A percentile compares a stretch with the other conserved stretches of the same genome.
Evolutionary conservation across 2,113 vertebrate species (phyloP).

Genomic region (Canis aureus): DNA sequence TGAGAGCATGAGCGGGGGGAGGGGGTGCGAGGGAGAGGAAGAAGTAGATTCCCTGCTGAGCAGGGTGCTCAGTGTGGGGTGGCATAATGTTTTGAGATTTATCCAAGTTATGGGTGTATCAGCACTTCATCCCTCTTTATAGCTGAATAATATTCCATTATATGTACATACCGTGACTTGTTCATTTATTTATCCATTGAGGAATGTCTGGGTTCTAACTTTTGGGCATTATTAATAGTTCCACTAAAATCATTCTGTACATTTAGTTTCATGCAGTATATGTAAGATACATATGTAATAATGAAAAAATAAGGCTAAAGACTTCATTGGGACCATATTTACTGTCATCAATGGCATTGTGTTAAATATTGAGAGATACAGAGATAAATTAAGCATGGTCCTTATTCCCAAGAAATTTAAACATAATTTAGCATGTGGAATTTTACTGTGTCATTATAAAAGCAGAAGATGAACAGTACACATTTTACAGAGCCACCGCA

Average conservation of each 20-base stretch:
- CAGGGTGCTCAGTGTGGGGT: no score
- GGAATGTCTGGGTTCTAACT: background rate
- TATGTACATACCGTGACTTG: background rate
- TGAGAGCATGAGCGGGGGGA: no score
- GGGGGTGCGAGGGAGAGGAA: no score
- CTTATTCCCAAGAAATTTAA: background rate
- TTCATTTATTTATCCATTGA: background rate
- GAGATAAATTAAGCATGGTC: background rate
- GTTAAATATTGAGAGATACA: background rate
- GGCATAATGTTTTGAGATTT: background rate
- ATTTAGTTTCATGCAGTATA: background rate
- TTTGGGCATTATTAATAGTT: slow-evolving; percentile 6
- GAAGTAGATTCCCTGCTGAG: no score
- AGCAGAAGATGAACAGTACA: background rate
- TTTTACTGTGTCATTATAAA: slow-evolving; percentile 47
- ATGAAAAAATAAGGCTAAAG: background rate
- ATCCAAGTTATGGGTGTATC: background rate
- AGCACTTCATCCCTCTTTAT: background rate
- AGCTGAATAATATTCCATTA: background rate
- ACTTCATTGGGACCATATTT: background rate
- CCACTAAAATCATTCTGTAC: background rate
- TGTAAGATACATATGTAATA: background rate
- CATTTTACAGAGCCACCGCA: background rate
- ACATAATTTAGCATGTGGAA: background rate
- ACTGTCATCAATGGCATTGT: background rate